These are phyloP conservation scores for Kryptopterus vitreolus DNA, from an alignment of 2,797 vertebrate genomes.

Conservation along the genomic window DNA sequence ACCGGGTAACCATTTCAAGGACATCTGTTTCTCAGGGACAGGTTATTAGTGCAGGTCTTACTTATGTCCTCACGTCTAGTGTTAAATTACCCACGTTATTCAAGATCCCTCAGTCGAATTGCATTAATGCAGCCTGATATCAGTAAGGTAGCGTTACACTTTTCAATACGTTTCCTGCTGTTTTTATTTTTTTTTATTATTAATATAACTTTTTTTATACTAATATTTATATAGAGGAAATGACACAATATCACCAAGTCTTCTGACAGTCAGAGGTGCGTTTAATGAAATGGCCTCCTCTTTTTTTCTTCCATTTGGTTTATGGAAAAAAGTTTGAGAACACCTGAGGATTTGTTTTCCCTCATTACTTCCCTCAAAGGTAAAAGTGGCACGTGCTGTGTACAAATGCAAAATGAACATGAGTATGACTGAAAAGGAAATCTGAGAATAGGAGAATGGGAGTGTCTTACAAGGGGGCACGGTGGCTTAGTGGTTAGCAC, in stretches of 20 bases:
- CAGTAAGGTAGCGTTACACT: neutral
- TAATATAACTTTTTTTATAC: too few relatives aligned
- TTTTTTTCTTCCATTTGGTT: neutral
- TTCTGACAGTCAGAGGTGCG: neutral
- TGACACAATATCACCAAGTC: neutral
- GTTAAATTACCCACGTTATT: conserved; percentile 38
- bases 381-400: too few relatives aligned
- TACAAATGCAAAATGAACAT: too few relatives aligned
- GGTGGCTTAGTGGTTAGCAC: too few relatives aligned
- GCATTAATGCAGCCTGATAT: neutral
- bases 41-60: neutral
- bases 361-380: too few relatives aligned
- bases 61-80: conserved; percentile 6
- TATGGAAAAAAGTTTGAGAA: too few relatives aligned
- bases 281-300: too few relatives aligned
- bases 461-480: neutral
- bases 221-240: neutral
- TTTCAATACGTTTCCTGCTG: neutral
- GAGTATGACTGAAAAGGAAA: too few relatives aligned
- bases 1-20: conserved; percentile 9
- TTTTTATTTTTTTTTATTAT: too few relatives aligned
- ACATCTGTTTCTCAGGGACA: neutral
- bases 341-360: too few relatives aligned
- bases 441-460: too few relatives aligned
- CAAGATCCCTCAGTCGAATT: neutral